These are phyloP conservation scores for Branchellion lobata DNA, from an alignment of 2,888 invertebrate species.

Conservation along the genomic window DNA sequence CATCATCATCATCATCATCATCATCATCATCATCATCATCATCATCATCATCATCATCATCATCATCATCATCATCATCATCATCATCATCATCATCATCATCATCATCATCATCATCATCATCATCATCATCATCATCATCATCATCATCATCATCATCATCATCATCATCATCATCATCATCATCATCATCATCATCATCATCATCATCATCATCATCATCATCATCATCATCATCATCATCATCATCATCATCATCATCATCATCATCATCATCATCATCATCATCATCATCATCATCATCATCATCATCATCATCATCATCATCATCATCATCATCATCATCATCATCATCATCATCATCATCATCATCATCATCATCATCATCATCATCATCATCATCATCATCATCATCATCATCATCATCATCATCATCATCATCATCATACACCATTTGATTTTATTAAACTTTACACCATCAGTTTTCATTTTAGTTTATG, in stretches of 20 bases:
- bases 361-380: conserved; percentile 26
- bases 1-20: conserved; percentile 38
- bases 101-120: conserved; percentile 28
- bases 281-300: conserved; percentile 40
- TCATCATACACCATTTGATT: conserved; percentile 38
- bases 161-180: conserved; percentile 42
- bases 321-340: conserved; percentile 43
- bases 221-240: conserved; percentile 38
- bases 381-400: conserved; percentile 41
- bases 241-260: conserved; percentile 38
- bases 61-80: conserved; percentile 41
- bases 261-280: conserved; percentile 42
- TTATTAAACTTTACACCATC: too few relatives aligned
- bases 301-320: conserved; percentile 41
- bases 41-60: conserved; percentile 39
- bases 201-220: conserved; percentile 37
- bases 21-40: conserved; percentile 42
- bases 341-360: conserved; percentile 38
- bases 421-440: conserved; percentile 43
- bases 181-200: conserved; percentile 41
- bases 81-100: conserved; percentile 42
- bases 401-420: conserved; percentile 46
- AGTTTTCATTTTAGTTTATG: too few relatives aligned
- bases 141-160: conserved; percentile 39
- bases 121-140: conserved; percentile 6